Percentiles rank a stretch among this genome's conserved stretches.
phyloP scores from a whole-genome alignment of 1,140 invertebrate genomes.

The Mamestra configurata region DNA sequence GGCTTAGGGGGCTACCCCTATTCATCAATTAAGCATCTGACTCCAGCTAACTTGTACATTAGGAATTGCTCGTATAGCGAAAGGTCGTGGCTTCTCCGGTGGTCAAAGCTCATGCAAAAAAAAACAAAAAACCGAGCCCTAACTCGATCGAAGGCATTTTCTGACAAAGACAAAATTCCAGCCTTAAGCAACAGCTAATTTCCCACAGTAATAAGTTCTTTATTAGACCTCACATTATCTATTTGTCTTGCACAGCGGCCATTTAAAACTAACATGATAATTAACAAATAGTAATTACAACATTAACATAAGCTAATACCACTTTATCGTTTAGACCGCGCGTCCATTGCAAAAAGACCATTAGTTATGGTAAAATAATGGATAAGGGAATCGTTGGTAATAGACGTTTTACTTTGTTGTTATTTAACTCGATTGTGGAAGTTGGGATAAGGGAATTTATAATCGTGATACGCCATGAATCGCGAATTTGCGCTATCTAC shows the following conservation, averaged over 20 bases:
- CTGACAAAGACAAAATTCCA: not conserved
- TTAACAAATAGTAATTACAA: not conserved
- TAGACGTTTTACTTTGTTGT: not conserved
- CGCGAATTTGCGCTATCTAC: too few relatives aligned
- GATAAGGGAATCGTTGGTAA: not conserved
- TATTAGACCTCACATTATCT: not conserved
- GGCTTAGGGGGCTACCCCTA: too few relatives aligned
- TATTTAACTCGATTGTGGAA: not conserved
- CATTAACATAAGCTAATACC: constrained; percentile 16
- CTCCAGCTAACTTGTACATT: too few relatives aligned
- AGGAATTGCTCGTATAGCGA: too few relatives aligned
- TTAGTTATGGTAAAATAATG: not conserved
- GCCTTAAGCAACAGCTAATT: constrained; percentile 18
- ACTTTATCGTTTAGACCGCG: not conserved
- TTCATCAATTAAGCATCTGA: too few relatives aligned
- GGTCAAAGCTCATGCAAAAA: too few relatives aligned
- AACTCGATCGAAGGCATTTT: too few relatives aligned
- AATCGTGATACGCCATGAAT: too few relatives aligned
- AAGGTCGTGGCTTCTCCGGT: too few relatives aligned
- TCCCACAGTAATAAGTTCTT: constrained; percentile 2
- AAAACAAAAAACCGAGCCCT: too few relatives aligned
- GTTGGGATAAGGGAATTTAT: not conserved
- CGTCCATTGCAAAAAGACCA: not conserved
- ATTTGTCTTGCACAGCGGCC: not conserved
- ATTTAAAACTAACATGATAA: constrained; percentile 27